Base-by-base conservation (phyloP, 2,888 invertebrate species). In the Pollenia amentaria region DNA sequence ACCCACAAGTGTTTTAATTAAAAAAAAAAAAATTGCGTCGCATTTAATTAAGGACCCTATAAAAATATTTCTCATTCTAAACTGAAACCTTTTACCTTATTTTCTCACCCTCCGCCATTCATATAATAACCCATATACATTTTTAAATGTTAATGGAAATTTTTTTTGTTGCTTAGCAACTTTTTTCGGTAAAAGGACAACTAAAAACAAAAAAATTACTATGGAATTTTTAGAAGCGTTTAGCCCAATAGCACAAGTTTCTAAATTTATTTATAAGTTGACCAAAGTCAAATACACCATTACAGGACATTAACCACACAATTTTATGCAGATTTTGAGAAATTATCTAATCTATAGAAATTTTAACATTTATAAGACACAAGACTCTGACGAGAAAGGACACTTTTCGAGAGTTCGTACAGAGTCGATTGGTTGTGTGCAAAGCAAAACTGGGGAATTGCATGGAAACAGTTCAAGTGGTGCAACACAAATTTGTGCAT, bases 381-480 rank as follows among this genome's bases (percentile, higher is more conserved):
- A 57, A 70, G 55, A 42, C 65, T 64, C 29, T 55, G 64, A 57
- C 64, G 53, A 51, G 76, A 53, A 64, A 75, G 55, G 67, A 83
- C 60, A 75, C 8, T 64, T n/a, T 76, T 44, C 6, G 38, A 73
- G 73, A 69, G 51, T 80, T 84, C 81, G 12, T 84, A 72, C 46
- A 55, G 14, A n/a, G 18, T 51, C 10, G 46, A 40, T 16, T 62
- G 29, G 9, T 76, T 80, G 62, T 80, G 64, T 64, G 69, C 44
- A 55, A 29, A 80, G 18, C 29, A 81, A 95, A 94, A 92, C 95
- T 95, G 95, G 95, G 95, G 93, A 95, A 95, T 94, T 95, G 95
- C 92, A 94, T 95, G 93, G 95, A 95, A 93, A 94, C 95, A 93
- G 92, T 94, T 88, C 93, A 94, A 90, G 93, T 93, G 89, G 94